Conservation (phyloP, 2,797 vertebrate species). For the Harpagifer antarcticus region DNA sequence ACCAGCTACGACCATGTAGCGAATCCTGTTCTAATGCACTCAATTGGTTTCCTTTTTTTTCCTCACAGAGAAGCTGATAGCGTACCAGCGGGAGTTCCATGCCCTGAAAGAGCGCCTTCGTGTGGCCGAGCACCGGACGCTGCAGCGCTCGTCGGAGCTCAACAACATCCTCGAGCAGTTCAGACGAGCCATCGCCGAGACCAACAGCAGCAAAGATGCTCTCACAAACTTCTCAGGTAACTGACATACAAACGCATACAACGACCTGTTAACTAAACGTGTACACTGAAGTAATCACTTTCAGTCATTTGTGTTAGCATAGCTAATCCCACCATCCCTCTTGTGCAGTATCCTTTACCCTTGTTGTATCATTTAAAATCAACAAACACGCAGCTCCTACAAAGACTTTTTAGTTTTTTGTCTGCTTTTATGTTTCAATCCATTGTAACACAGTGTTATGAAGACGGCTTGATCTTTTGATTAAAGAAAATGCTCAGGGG, state of each 20-base stretch:
- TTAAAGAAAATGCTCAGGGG: constrained; percentile 1
- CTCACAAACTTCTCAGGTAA: constrained; percentile 94
- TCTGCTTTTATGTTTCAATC: background rate
- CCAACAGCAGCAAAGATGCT: constrained; percentile 92
- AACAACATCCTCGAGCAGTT: constrained; percentile 97
- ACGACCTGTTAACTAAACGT: background rate
- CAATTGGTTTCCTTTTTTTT: background rate
- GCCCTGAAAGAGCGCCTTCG: constrained; percentile 96
- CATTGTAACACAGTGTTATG: background rate
- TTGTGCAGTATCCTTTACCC: background rate
- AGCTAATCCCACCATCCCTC: no score
- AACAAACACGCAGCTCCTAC: background rate
- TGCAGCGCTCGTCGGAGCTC: constrained; percentile 96
- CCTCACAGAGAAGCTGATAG: constrained; percentile 92
- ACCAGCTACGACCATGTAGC: no score
- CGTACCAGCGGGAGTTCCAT: constrained; percentile 97
- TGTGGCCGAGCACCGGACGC: constrained; percentile 94
- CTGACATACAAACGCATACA: background rate
- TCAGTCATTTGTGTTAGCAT: background rate
- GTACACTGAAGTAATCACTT: background rate
- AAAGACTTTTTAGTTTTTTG: background rate
- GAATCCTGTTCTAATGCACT: background rate
- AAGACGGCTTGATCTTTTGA: background rate
- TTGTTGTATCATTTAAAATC: background rate
- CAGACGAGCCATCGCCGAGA: constrained; percentile 91